phyloP scores from a whole-genome alignment of 2,113 vertebrate species.

The Gasterosteus aculeatus region DNA sequence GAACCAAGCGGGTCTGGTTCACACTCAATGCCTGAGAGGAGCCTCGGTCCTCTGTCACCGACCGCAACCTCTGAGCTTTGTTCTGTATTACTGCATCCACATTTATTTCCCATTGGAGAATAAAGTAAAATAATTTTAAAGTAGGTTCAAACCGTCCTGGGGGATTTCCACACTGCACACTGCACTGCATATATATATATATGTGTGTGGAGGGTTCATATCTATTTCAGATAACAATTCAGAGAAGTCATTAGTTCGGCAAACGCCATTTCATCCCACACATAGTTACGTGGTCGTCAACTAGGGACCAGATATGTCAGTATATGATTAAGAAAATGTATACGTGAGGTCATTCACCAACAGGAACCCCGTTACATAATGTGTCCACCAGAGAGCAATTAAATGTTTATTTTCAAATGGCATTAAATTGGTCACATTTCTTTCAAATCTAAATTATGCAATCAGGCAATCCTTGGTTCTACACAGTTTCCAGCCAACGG shows the following conservation, averaged over 20 bases:
- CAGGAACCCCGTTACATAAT: not conserved
- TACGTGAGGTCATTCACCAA: not conserved
- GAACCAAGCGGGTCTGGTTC: conserved; percentile 75
- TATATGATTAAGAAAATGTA: not conserved
- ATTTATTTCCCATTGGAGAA: conserved; percentile 51
- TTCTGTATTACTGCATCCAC: conserved; percentile 36
- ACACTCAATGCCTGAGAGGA: conserved; percentile 68
- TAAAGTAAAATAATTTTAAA: conserved; percentile 52
- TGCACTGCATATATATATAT: not conserved
- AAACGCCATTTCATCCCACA: not conserved
- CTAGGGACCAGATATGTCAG: not conserved
- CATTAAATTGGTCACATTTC: not conserved
- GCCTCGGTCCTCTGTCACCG: conserved; percentile 60
- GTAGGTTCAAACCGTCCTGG: conserved; percentile 31
- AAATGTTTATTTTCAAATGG: not conserved
- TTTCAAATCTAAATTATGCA: not conserved
- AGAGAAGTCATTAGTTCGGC: not conserved
- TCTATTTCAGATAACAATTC: conserved; percentile 8
- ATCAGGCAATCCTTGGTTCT: not conserved
- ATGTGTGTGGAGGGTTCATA: too few species aligned
- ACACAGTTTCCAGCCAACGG: not conserved
- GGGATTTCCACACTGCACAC: conserved; percentile 22
- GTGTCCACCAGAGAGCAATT: not conserved
- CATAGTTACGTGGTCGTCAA: not conserved
- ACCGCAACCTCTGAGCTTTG: conserved; percentile 62